These are phyloP conservation scores for Talpa occidentalis DNA, from an alignment of 2,113 vertebrate species.

Conservation along the genomic window DNA sequence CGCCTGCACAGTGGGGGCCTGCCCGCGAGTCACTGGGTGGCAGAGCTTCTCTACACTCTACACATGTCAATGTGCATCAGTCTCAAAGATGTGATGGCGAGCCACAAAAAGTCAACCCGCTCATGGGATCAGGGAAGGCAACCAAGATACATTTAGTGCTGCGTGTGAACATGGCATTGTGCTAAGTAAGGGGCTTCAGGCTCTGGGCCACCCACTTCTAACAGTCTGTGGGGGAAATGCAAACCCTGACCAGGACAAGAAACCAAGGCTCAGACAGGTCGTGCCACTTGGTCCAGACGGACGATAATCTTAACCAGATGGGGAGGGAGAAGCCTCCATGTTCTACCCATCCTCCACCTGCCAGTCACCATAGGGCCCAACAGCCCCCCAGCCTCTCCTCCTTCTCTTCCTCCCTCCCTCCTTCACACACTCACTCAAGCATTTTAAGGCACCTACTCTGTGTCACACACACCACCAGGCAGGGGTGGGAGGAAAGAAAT, in stretches of 20 bases:
- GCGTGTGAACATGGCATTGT: rapidly evolving
- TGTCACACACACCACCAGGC: background rate
- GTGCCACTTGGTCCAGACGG: background rate
- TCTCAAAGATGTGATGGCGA: background rate
- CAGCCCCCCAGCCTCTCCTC: no score
- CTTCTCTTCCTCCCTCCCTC: background rate
- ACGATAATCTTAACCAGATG: background rate
- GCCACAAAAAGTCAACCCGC: background rate
- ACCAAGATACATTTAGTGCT: background rate
- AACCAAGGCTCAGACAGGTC: background rate
- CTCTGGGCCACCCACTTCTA: background rate
- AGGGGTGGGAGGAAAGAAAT: background rate
- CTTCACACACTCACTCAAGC: rapidly evolving
- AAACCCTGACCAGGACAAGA: background rate
- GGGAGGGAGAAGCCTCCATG: background rate
- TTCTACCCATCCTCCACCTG: background rate
- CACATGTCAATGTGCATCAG: background rate
- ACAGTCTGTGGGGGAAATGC: background rate
- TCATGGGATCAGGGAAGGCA: background rate
- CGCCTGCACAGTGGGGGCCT: background rate
- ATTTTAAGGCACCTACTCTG: slow-evolving; percentile 19
- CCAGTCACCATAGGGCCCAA: rapidly evolving
- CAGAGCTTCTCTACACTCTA: background rate
- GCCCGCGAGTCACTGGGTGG: rapidly evolving
- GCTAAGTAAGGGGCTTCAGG: background rate